Evolutionary conservation across 2,797 vertebrate species (phyloP), one percentile per base, ranked within the genome.

Genomic region (Podarcis lilfordi): DNA sequence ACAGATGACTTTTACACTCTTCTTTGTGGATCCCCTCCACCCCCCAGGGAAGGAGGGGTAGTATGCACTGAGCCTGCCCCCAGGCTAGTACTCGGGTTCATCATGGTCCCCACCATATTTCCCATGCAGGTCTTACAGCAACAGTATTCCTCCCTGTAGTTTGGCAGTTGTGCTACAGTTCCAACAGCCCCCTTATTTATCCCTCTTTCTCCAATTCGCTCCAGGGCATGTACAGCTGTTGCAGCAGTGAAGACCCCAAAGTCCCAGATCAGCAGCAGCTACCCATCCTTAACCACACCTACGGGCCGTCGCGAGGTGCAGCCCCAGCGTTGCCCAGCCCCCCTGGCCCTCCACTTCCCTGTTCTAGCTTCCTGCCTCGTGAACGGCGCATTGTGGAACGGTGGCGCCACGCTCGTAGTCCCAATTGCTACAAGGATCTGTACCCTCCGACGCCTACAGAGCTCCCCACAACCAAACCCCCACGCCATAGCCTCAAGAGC

Each of bases 151-250:
- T 90, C 86, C 90, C 85, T 78, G 68, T 19, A 64, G 15, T 8
- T 71, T 37, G 32, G n/a, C 74, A 23, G 29, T 17, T 17, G 37
- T 86, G 25, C 9, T 90, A 82, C 2, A 87, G 13, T 27, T 64
- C 21, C 29, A 5, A 19, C n/a, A 45, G 40, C 77, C 29, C 21
- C 11, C 40, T 43, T 10, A 4, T 86, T 88, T 43, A 89, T 78
- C 25, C 59, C 2, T 8, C 0, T 21, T 84, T 6, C 89, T 82
- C 91, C 86, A 86, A 72, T 83, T 83, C 93, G 17, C 61, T 61
- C 29, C 91, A 98, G 98, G 98, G 98, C 91, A 99, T 98, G 98
- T 98, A 98, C 94, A 98, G 98, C 95, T 99, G 98, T 95, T 98
- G 98, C 96, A 98, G 98, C 92, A 98, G 98, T 35, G 98, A 98